A percentile compares a stretch with the other conserved stretches of the same genome.
phyloP scores from a whole-genome alignment of 1,140 invertebrate genomes.

The Sycophila sp. region DNA sequence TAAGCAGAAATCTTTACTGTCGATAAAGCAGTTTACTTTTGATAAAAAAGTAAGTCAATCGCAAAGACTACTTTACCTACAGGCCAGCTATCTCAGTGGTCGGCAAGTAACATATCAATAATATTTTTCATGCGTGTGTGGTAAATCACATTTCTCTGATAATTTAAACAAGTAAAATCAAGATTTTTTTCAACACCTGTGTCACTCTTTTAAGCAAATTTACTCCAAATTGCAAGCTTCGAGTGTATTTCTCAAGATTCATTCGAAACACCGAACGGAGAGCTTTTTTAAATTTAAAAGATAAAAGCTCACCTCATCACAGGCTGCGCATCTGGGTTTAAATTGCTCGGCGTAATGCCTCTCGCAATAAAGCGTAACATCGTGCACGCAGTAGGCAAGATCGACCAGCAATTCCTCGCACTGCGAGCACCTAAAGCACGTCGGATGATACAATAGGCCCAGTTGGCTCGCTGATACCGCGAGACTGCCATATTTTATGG shows the following conservation, averaged over 20 bases:
- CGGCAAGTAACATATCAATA: conserved; percentile 34
- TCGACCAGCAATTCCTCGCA: conserved; percentile 92
- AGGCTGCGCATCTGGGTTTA: conserved; percentile 91
- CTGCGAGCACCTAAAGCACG: conserved; percentile 85
- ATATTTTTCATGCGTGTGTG: no score
- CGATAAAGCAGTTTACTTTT: conserved; percentile 41
- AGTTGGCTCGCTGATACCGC: conserved; percentile 79
- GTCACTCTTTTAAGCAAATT: no score
- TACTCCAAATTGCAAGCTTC: no score
- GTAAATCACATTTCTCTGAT: no score
- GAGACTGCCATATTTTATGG: conserved; percentile 72
- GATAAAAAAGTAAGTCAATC: background rate
- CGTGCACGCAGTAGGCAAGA: conserved; percentile 90
- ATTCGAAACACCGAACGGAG: no score
- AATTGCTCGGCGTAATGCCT: conserved; percentile 93
- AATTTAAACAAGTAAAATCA: no score
- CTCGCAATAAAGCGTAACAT: conserved; percentile 89
- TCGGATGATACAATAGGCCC: conserved; percentile 83
- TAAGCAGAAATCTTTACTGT: conserved; percentile 22
- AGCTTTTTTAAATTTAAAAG: conserved; percentile 20
- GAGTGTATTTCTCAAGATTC: no score
- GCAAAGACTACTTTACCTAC: background rate
- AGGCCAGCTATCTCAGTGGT: no score
- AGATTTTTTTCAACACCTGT: no score
- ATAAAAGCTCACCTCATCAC: conserved; percentile 87